Base-by-base conservation (phyloP, 2,888 invertebrate genomes). In the Caenorhabditis sp. region DNA sequence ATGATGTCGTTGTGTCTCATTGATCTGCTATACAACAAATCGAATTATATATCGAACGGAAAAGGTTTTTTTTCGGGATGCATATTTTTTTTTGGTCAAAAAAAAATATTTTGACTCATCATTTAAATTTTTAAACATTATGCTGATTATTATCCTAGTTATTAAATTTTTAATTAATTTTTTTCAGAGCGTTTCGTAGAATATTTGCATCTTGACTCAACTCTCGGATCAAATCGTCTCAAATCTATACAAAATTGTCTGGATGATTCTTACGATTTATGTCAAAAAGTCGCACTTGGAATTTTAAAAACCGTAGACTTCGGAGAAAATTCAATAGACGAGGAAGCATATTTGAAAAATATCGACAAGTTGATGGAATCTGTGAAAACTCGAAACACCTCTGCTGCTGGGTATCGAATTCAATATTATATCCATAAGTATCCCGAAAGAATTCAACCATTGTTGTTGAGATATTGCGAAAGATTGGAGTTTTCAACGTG, bases 181-280 rank as follows among this genome's bases (percentile, higher is more conserved):
- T 36, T 43, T 69, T 61, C 61, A 70, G 67, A 14, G 0, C 24
- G 58, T 4, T 76, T 76, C 21, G 66, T 55, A 0, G 62, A 76
- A 8, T 19, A 57, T 12, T 54, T 72, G 19, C 49, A 60, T 36
- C 51, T 77, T 23, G 68, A 74, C 17, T 27, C n/a, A 6, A 73
- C 69, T 1, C 58, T 77, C 2, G 75, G 62, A 1, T 66, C 66
- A 2, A 69, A 68, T 36, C 61, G 69, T 14, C 65, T 62, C 23
- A 54, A 54, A n/a, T 49, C 66, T 0, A 59, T 79, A 17, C 31
- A 77, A 12, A 58, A 53, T 4, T 77, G 77, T 26, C 67, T 79
- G 14, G 78, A 79, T 59, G 81, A 81, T 62, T 72, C 77, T 0
- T 80, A 77, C 53, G 76, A 79, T 49, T 23, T 76, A 6, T 77